These are phyloP conservation scores for Meta bourneti DNA, from an alignment of 2,888 invertebrate species.

Conservation along the genomic window DNA sequence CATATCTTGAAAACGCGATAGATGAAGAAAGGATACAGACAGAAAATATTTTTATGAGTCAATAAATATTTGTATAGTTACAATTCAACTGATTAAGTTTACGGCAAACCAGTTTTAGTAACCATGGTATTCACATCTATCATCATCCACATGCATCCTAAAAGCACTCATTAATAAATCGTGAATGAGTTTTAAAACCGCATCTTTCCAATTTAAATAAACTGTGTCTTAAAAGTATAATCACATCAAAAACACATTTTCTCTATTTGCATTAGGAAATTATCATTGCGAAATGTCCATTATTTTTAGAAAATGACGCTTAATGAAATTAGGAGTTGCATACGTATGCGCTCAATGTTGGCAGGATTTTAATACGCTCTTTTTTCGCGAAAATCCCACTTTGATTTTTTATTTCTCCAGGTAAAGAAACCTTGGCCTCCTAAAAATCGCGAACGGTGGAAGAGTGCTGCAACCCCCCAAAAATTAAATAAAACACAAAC, in stretches of 20 bases:
- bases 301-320: constrained; percentile 35
- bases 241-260: not conserved
- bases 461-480: not conserved
- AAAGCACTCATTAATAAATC: no score
- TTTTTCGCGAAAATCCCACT: not conserved
- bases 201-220: no score
- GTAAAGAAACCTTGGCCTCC: constrained; percentile 42
- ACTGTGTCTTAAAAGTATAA: no score
- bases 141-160: no score
- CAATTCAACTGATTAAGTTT: no score
- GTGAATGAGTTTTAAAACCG: no score
- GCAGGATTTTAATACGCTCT: constrained; percentile 20
- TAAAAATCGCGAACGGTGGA: not conserved
- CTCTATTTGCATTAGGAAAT: not conserved
- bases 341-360: constrained; percentile 12
- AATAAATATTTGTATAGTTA: no score
- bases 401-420: constrained; percentile 17
- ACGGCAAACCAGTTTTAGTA: no score
- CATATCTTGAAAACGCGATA: no score
- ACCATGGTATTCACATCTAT: no score
- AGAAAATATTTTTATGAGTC: no score
- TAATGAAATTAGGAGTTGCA: constrained; percentile 53
- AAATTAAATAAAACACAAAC: constrained; percentile 20
- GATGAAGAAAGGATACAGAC: no score
- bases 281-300: not conserved